Evolutionary conservation across 2,113 vertebrate genomes (phyloP).

Genomic region (Mugil cephalus): DNA sequence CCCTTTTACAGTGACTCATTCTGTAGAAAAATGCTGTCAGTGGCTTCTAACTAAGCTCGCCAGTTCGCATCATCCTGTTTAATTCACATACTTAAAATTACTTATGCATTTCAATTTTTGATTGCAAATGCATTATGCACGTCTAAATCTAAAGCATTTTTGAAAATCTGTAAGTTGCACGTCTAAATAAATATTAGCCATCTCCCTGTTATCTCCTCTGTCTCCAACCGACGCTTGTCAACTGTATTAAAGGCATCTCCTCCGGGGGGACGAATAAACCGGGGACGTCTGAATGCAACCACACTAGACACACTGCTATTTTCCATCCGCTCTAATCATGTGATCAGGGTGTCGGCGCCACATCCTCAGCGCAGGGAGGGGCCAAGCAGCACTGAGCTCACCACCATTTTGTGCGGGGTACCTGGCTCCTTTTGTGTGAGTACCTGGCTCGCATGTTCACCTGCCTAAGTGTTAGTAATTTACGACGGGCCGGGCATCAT

Average conservation of each 20-base stretch:
- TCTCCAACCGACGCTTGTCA: not conserved
- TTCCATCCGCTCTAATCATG: constrained; percentile 76
- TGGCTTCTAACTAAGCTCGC: not conserved
- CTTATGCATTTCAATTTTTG: not conserved
- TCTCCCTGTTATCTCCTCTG: constrained; percentile 23
- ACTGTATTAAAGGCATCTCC: constrained; percentile 45
- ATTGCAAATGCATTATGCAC: not conserved
- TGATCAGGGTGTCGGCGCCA: constrained; percentile 80
- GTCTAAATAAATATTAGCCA: constrained; percentile 7
- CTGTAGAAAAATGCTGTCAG: constrained; percentile 10
- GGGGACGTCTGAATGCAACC: constrained; percentile 62
- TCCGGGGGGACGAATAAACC: constrained; percentile 49
- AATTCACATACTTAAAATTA: not conserved
- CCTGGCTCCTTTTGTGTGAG: constrained; percentile 77
- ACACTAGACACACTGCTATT: constrained; percentile 59
- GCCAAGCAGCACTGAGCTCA: constrained; percentile 60
- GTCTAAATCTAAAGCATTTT: not conserved
- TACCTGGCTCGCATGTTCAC: constrained; percentile 84
- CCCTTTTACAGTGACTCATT: constrained; percentile 46
- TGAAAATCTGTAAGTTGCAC: not conserved
- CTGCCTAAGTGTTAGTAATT: constrained; percentile 59
- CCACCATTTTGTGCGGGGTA: constrained; percentile 86
- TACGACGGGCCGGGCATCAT: constrained; percentile 19
- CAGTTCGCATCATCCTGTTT: not conserved
- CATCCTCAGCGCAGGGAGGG: constrained; percentile 78